Evolutionary conservation across 2,888 invertebrate species (phyloP).

Genomic region (Mechanitis messenoides): DNA sequence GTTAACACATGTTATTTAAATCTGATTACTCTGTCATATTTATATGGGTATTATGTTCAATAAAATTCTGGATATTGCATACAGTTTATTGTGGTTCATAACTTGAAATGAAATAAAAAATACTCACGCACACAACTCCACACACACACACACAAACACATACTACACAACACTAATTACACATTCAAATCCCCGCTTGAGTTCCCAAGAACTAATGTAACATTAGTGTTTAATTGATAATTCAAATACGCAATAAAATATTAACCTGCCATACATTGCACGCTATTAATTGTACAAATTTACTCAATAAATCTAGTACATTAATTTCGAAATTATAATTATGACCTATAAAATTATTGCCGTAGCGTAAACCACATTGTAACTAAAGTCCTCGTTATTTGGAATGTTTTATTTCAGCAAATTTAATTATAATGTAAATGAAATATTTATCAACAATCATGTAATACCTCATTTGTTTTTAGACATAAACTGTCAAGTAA

Average conservation of each 20-base stretch:
- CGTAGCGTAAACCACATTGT: not conserved
- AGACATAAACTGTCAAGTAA: not conserved
- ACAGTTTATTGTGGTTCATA: not conserved
- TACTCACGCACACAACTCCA: not conserved
- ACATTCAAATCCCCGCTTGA: conserved; percentile 10
- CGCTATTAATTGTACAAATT: not conserved
- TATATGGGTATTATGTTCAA: not conserved
- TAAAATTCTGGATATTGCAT: not conserved
- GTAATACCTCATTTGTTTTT: not conserved
- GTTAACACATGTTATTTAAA: conserved; percentile 2
- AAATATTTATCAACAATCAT: not conserved
- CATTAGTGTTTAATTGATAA: conserved; percentile 17
- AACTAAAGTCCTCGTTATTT: not conserved
- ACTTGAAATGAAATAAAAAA: not conserved
- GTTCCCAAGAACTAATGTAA: conserved; percentile 15
- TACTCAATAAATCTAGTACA: conserved; percentile 3
- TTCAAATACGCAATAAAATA: conserved; percentile 16
- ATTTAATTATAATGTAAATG: not conserved
- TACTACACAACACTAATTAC: not conserved
- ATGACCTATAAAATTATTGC: not conserved
- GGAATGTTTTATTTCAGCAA: not conserved
- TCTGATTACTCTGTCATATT: not conserved
- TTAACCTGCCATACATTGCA: conserved; percentile 12
- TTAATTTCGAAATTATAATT: conserved; percentile 1
- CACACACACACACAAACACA: not conserved